Evolutionary conservation across 2,113 vertebrate genomes (phyloP).

Genomic region (Microtus pennsylvanicus): DNA sequence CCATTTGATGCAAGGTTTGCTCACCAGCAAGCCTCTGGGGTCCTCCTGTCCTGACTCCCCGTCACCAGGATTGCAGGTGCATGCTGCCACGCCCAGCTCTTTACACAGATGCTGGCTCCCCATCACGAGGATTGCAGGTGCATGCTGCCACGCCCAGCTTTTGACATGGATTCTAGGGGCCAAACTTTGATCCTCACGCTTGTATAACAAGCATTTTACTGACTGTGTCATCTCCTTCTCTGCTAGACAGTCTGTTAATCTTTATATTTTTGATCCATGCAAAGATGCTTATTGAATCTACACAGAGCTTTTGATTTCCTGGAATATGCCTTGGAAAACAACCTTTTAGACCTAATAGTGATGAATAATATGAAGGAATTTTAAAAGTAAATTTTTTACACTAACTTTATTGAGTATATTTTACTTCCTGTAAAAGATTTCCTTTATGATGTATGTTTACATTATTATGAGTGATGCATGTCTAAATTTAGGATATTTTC

Average conservation of each 20-base stretch:
- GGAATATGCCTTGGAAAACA: background rate
- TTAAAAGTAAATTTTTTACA: slow-evolving; percentile 8
- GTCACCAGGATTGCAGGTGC: background rate
- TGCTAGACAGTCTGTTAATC: background rate
- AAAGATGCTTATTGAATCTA: background rate
- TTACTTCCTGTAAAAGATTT: background rate
- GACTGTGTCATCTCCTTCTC: background rate
- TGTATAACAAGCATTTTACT: background rate
- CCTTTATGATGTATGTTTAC: background rate
- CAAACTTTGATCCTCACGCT: background rate
- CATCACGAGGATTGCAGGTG: background rate
- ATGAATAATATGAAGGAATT: background rate
- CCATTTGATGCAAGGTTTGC: background rate
- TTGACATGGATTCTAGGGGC: background rate
- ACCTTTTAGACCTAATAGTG: background rate
- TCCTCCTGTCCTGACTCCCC: background rate
- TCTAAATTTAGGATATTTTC: background rate
- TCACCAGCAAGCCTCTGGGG: background rate
- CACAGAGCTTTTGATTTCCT: background rate
- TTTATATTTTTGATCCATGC: background rate
- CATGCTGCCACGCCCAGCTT: background rate
- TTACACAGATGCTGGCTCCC: background rate
- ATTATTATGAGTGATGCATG: background rate
- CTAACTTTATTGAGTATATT: background rate
- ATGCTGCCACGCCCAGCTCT: background rate